A percentile compares a stretch with the other conserved stretches of the same genome.
phyloP scores from a whole-genome alignment of 2,888 invertebrate species.

The Dinocampus coccinellae region DNA sequence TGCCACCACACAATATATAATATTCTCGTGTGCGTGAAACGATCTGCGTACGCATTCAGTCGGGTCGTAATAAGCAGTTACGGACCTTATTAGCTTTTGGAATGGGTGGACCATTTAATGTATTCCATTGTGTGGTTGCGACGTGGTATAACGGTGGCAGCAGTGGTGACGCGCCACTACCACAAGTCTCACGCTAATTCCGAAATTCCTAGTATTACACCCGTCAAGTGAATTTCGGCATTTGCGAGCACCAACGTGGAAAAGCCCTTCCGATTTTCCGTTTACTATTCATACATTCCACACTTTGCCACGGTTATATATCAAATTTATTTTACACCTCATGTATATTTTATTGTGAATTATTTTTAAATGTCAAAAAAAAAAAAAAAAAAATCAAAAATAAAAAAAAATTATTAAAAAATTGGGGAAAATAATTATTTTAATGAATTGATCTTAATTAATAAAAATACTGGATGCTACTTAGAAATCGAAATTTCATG shows the following conservation, averaged over 20 bases:
- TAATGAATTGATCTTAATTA: no score
- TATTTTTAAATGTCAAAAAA: no score
- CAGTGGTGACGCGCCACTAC: slow-evolving; percentile 35
- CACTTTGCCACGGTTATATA: slow-evolving; percentile 23
- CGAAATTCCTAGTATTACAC: slow-evolving; percentile 59
- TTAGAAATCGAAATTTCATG: no score
- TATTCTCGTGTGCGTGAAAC: slow-evolving; percentile 42
- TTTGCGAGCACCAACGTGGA: slow-evolving; percentile 49
- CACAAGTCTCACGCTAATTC: slow-evolving; percentile 50
- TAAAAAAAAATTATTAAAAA: no score
- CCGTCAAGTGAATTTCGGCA: slow-evolving; percentile 59
- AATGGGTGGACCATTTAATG: slow-evolving; percentile 56
- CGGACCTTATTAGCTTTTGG: slow-evolving; percentile 59
- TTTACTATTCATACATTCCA: slow-evolving; percentile 31
- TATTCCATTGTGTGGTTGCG: slow-evolving; percentile 58
- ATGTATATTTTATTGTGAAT: not conserved
- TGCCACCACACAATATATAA: slow-evolving; percentile 8
- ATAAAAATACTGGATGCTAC: no score
- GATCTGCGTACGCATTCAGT: slow-evolving; percentile 48
- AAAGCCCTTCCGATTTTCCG: slow-evolving; percentile 40
- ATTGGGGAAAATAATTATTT: no score
- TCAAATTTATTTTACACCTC: slow-evolving; percentile 27
- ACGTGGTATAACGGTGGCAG: slow-evolving; percentile 37
- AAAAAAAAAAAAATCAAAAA: no score
- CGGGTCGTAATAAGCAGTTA: slow-evolving; percentile 57